Evolutionary conservation across 2,888 invertebrate genomes (phyloP), one percentile per base, ranked within the genome.

Genomic region (Blera fallax): DNA sequence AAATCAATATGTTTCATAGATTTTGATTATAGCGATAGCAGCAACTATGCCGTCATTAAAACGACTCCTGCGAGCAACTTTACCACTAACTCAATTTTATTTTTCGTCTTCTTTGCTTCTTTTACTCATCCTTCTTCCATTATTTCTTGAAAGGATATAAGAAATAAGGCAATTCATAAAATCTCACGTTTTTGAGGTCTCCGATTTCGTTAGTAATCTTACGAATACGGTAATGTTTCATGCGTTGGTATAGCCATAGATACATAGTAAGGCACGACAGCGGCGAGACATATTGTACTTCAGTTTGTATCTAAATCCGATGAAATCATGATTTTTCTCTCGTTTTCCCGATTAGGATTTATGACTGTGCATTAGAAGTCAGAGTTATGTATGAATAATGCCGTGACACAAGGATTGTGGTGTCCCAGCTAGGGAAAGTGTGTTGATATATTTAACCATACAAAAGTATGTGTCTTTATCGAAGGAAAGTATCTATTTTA

Each of bases 101-200:
- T 11, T 37, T 60, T 29, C 37, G 40, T 32, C 24, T 37, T 24
- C 14, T 1, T 34, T 32, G 10, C n/a, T 14, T n/a, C 27, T 45
- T 40, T 8, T 10, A 24, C 10, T 52, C 27, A 27, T 54, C 52
- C 18, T 37, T 14, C 5, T 34, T 5, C 24, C n/a, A n/a, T n/a
- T 24, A 24, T 37, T n/a, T n/a, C 21, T 60, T 37, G 6, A 24
- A 37, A 50, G 18, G 52, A 69, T 69, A 29, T 14, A 43, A 40
- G 54, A 69, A 69, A 69, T 69, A 69, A 69, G 54, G 56, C 54
- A 54, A 69, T 69, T 69, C 56, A 69, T 69, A 69, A 56, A 69
- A 69, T 69, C 69, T 69, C 69, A 69, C 69, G 69, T 69, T 69
- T 29, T 56, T 27, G n/a, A 40, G 43, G 5, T 69, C 40, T 56